Base-by-base conservation (phyloP, 2,797 vertebrate species). In the Gymnothorax reevesii region DNA sequence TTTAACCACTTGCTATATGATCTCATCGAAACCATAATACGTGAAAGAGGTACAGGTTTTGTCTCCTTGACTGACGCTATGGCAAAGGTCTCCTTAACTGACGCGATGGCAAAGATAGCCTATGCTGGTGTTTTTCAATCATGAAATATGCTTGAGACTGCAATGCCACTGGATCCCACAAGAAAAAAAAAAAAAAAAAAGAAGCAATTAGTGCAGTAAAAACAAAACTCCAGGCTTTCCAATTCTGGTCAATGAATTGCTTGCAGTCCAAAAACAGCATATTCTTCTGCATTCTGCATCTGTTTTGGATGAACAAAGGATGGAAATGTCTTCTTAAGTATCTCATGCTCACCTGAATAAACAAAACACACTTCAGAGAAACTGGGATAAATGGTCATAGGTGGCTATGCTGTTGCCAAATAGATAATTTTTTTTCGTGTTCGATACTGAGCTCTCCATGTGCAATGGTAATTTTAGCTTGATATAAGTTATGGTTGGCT, bases 121-220 rank as follows among this genome's bases (percentile, higher is more conserved):
- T 91, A 94, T 91, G 95, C 64, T 84, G 91, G 93, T 91, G 86
- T 92, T 94, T 94, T 92, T 86, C 83, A 91, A 90, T 92, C 89
- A 85, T 95, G 92, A 95, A 90, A 94, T 42, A 57, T 93, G 95
- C 95, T 94, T 95, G 94, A 92, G 92, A 90, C 91, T 89, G 57
- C 85, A 86, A 89, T 93, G 91, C 92, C 92, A 90, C 88, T 92
- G 91, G 91, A 91, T 92, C 90, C 93, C 83, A 87, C 88, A 84
- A 77, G 82, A 69, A 84, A 87, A 75, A 85, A 42, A 69, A 84
- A 87, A 75, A 85, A 69, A 84, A 87, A 75, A 85, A 42, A 69
- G 83, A 87, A 75, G 84, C 93, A 94, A 95, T 93, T 95, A 93
- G 88, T 88, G 84, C 85, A 82, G 59, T 94, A 90, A 93, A 91